These are phyloP conservation scores for Diabrotica balteata DNA, from an alignment of 2,888 invertebrate genomes.

Conservation along the genomic window DNA sequence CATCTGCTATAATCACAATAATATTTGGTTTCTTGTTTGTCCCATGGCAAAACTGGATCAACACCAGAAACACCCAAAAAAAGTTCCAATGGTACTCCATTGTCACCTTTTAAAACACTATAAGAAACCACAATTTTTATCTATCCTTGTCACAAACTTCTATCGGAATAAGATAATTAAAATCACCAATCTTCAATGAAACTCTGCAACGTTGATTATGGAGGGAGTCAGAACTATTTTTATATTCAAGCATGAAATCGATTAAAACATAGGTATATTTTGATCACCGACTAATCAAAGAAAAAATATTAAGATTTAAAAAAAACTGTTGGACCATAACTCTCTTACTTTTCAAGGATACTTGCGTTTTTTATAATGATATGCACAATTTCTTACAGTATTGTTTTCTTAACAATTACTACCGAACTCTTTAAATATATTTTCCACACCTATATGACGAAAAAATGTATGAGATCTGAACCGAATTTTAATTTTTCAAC, in stretches of 20 bases:
- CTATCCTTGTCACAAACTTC: too few relatives aligned
- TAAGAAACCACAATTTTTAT: constrained; percentile 4
- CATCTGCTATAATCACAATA: constrained; percentile 81
- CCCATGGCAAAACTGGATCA: not conserved
- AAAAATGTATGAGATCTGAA: too few relatives aligned
- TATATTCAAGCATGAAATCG: constrained; percentile 17
- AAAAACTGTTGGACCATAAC: constrained; percentile 7
- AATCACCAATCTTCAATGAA: constrained; percentile 7
- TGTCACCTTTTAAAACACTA: not conserved
- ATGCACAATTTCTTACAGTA: not conserved
- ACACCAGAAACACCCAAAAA: not conserved
- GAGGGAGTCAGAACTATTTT: constrained; percentile 7
- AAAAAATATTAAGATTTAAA: constrained; percentile 1
- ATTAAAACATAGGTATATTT: constrained; percentile 10
- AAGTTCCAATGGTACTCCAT: constrained; percentile 4
- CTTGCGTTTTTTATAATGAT: not conserved
- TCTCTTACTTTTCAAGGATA: constrained; percentile 7
- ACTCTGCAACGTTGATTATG: not conserved
- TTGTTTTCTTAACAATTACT: too few relatives aligned
- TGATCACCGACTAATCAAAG: not conserved
- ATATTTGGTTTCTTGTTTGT: constrained; percentile 66
- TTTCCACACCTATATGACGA: too few relatives aligned
- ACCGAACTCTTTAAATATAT: too few relatives aligned
- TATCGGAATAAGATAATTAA: constrained; percentile 3
- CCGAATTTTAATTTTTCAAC: too few relatives aligned